Evolutionary conservation across 2,888 invertebrate genomes (phyloP), one percentile per base, ranked within the genome.

Genomic region (Apamea monoglypha): DNA sequence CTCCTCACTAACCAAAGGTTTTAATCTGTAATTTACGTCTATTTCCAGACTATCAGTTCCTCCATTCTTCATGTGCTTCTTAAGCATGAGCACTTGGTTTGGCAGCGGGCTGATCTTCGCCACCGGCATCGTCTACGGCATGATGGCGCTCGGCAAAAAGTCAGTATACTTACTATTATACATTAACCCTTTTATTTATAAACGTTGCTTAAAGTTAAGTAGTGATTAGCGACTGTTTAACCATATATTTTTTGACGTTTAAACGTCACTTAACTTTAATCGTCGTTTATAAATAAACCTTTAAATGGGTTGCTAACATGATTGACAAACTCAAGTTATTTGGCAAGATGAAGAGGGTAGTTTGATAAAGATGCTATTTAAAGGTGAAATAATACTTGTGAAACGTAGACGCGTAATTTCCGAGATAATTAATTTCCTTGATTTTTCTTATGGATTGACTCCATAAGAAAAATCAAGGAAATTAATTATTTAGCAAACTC

Each of bases 101-200:
- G 99, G 99, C 87, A 98, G 98, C 94, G 99, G 99, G 32, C 96
- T 99, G 85, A 98, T 99, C 92, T 98, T 99, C 95, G 98, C 97
- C 44, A 98, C 99, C 77, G 99, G 99, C 79, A 97, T 98, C 84
- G 96, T 99, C 80, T 99, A 99, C 95, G 99, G 99, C 90, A 98
- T 99, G 98, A 99, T 99, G 98, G 98, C 99, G 75, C 97, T 99
- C 85, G 99, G 99, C 87, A 99, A 98, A 97, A 99, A 99, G 99
- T 99, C 97, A 98, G 99, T 98, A 92, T 71, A 44, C 0, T 56
- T 56, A 44, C 4, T 7, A 5, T 18, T 7, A 5, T 18, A 18
- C 53, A 63, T 25, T n/a, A 56, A 56, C 4, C 12, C 0, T 5
- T 5, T 25, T 56, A 56, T 56, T 25, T 12, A 56, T 25, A 56